Conservation (phyloP, 2,888 invertebrate genomes). For the Mesorhabditis spiculigera region DNA sequence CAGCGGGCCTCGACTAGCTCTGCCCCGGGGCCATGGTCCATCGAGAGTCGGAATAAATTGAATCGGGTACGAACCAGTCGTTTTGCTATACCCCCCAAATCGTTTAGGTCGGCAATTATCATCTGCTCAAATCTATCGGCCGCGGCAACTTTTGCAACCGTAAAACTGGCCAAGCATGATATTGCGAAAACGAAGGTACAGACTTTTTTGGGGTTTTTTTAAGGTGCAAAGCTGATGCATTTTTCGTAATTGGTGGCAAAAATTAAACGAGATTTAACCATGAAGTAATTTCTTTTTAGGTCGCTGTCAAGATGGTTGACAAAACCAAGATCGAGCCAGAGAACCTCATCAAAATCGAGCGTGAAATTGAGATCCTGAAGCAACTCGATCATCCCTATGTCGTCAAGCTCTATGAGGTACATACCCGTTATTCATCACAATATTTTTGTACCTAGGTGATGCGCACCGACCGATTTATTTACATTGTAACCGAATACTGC, state of each 20-base stretch:
- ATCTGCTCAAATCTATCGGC: slow-evolving; percentile 37
- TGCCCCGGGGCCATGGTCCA: background rate
- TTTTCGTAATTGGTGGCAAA: background rate
- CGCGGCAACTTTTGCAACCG: slow-evolving; percentile 97
- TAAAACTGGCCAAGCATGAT: slow-evolving; percentile 94
- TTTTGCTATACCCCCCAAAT: background rate
- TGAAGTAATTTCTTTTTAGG: slow-evolving; percentile 65
- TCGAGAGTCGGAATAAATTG: slow-evolving; percentile 1
- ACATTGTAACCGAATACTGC: slow-evolving; percentile 95
- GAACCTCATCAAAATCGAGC: slow-evolving; percentile 87
- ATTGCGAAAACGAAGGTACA: slow-evolving; percentile 97
- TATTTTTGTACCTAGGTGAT: slow-evolving; percentile 70
- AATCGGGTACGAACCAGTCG: background rate
- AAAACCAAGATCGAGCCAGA: slow-evolving; percentile 84
- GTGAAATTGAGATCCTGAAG: slow-evolving; percentile 96
- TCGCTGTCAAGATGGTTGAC: slow-evolving; percentile 93
- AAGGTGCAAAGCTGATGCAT: background rate
- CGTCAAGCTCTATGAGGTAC: slow-evolving; percentile 91
- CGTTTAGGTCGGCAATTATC: slow-evolving; percentile 33
- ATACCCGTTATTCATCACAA: background rate
- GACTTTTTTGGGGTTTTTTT: slow-evolving; percentile 6
- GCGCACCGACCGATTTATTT: slow-evolving; percentile 93
- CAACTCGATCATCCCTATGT: slow-evolving; percentile 92
- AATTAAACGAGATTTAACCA: background rate
- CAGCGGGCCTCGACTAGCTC: background rate